These are phyloP conservation scores for Yoshiicerus persimilis DNA, from an alignment of 1,140 invertebrate genomes.

Conservation along the genomic window DNA sequence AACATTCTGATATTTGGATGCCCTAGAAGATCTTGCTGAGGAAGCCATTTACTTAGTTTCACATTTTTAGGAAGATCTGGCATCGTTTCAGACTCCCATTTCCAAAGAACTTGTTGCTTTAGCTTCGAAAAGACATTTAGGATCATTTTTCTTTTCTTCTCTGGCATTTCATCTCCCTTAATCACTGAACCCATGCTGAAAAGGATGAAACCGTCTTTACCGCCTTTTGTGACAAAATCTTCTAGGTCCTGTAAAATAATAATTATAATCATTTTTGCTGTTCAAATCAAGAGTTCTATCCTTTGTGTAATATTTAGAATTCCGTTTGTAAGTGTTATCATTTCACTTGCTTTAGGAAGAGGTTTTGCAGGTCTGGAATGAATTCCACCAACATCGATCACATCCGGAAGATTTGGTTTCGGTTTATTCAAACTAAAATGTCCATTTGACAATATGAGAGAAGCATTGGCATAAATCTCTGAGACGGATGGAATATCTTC, in stretches of 20 bases:
- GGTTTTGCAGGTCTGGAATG: conserved; percentile 38
- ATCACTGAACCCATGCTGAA: conserved; percentile 66
- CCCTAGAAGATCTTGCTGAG: conserved; percentile 60
- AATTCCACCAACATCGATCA: conserved; percentile 38
- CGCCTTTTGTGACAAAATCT: conserved; percentile 65
- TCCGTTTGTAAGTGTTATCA: background rate
- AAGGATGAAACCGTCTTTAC: conserved; percentile 65
- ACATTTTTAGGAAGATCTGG: conserved; percentile 60
- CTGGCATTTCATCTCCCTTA: conserved; percentile 29
- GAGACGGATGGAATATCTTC: conserved; percentile 53
- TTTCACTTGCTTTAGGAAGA: conserved; percentile 48
- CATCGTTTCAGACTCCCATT: conserved; percentile 62
- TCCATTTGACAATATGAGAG: conserved; percentile 42
- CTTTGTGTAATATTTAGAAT: no score
- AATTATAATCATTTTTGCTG: no score
- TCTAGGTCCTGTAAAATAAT: conserved; percentile 59
- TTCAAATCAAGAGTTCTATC: no score
- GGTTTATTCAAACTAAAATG: conserved; percentile 39
- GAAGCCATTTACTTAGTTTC: conserved; percentile 66
- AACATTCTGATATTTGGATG: conserved; percentile 21
- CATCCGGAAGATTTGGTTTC: conserved; percentile 31
- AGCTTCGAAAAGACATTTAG: conserved; percentile 51
- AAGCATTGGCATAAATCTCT: conserved; percentile 53
- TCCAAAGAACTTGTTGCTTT: conserved; percentile 68
- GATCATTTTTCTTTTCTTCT: conserved; percentile 27